Conservation (phyloP, 2,113 vertebrate species). For the Lophius piscatorius region DNA sequence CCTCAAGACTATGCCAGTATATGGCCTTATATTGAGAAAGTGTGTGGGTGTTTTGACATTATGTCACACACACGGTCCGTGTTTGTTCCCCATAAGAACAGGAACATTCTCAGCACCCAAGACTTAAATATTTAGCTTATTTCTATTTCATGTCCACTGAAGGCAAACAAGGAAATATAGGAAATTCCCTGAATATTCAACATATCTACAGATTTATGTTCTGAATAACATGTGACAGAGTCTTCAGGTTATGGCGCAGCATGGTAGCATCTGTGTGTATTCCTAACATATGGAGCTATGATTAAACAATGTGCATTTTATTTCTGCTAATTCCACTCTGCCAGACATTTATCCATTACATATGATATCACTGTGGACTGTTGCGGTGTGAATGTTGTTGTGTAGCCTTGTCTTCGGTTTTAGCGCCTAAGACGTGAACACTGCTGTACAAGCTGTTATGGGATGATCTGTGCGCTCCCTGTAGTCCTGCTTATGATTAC, state of each 20-base stretch:
- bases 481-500: constrained; percentile 53
- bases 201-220: constrained; percentile 23
- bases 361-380: constrained; percentile 36
- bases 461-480: constrained; percentile 58
- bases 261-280: constrained; percentile 49
- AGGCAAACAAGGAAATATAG: neutral
- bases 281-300: constrained; percentile 39
- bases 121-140: neutral
- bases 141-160: neutral
- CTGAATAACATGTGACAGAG: constrained; percentile 29
- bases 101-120: neutral
- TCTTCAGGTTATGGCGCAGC: constrained; percentile 36
- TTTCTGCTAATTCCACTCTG: constrained; percentile 37
- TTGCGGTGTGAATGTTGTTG: constrained; percentile 48
- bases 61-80: neutral
- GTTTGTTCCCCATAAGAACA: neutral
- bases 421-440: constrained; percentile 68
- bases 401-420: constrained; percentile 59
- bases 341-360: constrained; percentile 29
- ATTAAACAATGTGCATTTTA: constrained; percentile 35
- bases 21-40: neutral
- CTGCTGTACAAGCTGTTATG: constrained; percentile 66
- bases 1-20: neutral
- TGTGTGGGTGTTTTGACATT: neutral
- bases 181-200: constrained; percentile 15